A percentile compares a stretch with the other conserved stretches of the same genome.
These are phyloP conservation scores for Arrhamphus sclerolepis DNA, from an alignment of 2,797 vertebrate genomes.

Conservation along the genomic window DNA sequence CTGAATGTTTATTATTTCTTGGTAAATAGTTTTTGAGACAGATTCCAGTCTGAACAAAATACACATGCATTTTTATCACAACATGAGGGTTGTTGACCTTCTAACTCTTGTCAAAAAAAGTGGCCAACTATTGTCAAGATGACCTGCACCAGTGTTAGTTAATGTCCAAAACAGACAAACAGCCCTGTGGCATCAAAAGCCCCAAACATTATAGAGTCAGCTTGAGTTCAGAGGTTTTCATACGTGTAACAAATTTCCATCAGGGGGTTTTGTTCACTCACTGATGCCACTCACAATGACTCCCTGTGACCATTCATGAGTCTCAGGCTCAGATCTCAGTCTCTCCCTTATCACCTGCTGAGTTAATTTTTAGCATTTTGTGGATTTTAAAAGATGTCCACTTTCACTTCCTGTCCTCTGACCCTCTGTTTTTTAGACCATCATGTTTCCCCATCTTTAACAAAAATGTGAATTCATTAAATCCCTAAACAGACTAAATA, in stretches of 20 bases:
- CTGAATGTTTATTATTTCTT: no score
- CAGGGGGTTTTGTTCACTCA: no score
- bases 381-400: conserved; percentile 15
- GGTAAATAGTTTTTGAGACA: no score
- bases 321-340: neutral
- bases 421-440: conserved; percentile 14
- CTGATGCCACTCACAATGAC: conserved; percentile 6
- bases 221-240: conserved; percentile 5
- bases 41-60: no score
- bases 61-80: no score
- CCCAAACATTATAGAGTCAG: no score
- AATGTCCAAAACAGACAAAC: no score
- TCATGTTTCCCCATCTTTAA: conserved; percentile 10
- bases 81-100: no score
- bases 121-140: no score
- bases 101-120: no score
- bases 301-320: conserved; percentile 6
- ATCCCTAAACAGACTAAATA: conserved; percentile 35
- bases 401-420: conserved; percentile 29
- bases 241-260: conserved; percentile 14
- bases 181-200: no score
- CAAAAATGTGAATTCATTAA: conserved; percentile 17
- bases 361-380: conserved; percentile 31
- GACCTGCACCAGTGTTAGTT: no score
- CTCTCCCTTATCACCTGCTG: conserved; percentile 42